phyloP scores from a whole-genome alignment of 2,888 invertebrate genomes.

The Galerucella nymphaeae region DNA sequence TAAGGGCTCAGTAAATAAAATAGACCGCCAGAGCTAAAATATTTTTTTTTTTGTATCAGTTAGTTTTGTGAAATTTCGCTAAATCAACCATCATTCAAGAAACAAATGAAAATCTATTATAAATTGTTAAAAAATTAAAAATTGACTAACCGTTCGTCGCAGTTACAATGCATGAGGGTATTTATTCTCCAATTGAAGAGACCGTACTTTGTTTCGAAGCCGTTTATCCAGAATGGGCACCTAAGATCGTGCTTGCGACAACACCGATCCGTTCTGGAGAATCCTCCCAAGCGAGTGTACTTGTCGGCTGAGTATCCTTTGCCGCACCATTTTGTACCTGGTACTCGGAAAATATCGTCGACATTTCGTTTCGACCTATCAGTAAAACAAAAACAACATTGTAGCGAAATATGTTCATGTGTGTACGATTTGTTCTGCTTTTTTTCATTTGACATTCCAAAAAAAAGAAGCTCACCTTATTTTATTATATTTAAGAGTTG shows the following conservation, averaged over 20 bases:
- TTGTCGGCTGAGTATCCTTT: constrained; percentile 84
- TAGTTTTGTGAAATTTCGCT: too few relatives aligned
- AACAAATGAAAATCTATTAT: not conserved
- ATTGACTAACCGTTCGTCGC: constrained; percentile 84
- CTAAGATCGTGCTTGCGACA: constrained; percentile 88
- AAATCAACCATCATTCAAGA: too few relatives aligned
- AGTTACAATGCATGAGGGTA: constrained; percentile 91
- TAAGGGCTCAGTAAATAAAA: too few relatives aligned
- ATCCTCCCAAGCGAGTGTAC: constrained; percentile 86
- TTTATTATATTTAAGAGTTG: too few relatives aligned
- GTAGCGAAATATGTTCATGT: not conserved
- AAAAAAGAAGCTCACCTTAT: too few relatives aligned
- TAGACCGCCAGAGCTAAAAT: too few relatives aligned
- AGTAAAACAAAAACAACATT: constrained; percentile 2
- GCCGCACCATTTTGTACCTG: constrained; percentile 95
- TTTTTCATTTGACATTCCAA: not conserved
- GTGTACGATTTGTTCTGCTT: constrained; percentile 29
- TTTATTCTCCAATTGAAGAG: constrained; percentile 90
- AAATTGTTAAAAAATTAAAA: not conserved
- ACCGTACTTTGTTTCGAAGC: constrained; percentile 85
- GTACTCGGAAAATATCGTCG: constrained; percentile 80
- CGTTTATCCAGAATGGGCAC: constrained; percentile 87
- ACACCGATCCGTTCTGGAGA: constrained; percentile 86
- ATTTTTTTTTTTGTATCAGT: too few relatives aligned
- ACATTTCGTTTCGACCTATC: constrained; percentile 66